Base-by-base conservation (phyloP, 2,113 vertebrate species). In the Perca flavescens region DNA sequence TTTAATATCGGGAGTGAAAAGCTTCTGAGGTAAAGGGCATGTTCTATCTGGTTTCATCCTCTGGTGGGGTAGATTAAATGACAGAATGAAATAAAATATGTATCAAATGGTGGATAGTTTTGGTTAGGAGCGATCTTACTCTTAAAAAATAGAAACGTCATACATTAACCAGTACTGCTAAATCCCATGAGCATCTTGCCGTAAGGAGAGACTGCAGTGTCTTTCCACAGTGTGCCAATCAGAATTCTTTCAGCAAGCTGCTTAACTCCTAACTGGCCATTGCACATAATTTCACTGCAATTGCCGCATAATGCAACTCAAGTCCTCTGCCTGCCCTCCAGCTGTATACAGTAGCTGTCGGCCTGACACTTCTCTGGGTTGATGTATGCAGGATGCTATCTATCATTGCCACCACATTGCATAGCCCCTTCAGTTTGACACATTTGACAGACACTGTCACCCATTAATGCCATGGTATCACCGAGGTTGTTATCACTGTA, bases 351-450 rank as follows among this genome's bases (percentile, higher is more conserved):
- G 49, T 84, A 79, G 53, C 88, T 89, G 91, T 90, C 92, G 91
- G 70, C 67, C 69, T 77, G 61, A 69, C 82, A 74, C 61, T 74
- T 78, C 86, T 81, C 69, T 1, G 0, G 5, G 73, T 14, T 74
- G 86, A 90, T 82, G 81, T 73, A 82, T 81, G 83, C 88, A 75
- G 83, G 82, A 87, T 85, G 85, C 80, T 77, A 89, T 91, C 90
- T 86, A 90, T 92, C 91, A 89, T 91, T 85, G 82, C 83, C 79
- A 50, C 60, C 69, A 79, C 87, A 77, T 84, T 87, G 89, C 86
- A 85, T 72, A 70, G 84, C 89, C 78, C 25, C 86, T 75, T 74
- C 83, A 71, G 52, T 84, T 40, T 89, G 87, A 88, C 92, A 85
- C 74, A 8, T 85, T 83, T 84, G 92, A 91, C 83, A 85, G 93